These are phyloP conservation scores for Whitmania pigra DNA, from an alignment of 1,140 invertebrate genomes.

Conservation along the genomic window DNA sequence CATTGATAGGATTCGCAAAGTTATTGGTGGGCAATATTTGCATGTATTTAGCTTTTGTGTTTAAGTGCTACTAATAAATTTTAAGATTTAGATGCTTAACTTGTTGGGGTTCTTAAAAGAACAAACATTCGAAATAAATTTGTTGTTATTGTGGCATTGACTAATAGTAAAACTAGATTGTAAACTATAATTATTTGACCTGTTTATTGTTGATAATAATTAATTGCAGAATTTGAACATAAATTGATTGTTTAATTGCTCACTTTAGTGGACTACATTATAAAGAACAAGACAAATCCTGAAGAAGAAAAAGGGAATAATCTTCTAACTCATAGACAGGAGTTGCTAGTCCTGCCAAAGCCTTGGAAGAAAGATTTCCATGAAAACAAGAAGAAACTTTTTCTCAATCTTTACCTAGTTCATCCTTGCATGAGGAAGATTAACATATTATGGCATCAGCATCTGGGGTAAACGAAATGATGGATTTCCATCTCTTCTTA, in stretches of 20 bases:
- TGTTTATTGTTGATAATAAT: too few relatives aligned
- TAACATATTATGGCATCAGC: conserved; percentile 1
- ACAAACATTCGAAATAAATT: too few relatives aligned
- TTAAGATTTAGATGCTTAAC: too few relatives aligned
- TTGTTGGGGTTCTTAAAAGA: too few relatives aligned
- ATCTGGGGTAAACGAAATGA: neutral
- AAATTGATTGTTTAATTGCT: neutral
- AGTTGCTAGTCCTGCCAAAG: conserved; percentile 53
- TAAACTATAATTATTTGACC: too few relatives aligned
- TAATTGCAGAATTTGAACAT: too few relatives aligned
- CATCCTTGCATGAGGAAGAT: conserved; percentile 3
- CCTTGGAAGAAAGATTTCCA: conserved; percentile 50
- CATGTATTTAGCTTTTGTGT: too few relatives aligned
- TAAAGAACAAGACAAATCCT: neutral
- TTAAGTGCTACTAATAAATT: too few relatives aligned
- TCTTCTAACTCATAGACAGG: conserved; percentile 39
- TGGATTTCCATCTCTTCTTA: neutral
- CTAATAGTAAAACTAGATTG: neutral
- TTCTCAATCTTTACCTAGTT: neutral
- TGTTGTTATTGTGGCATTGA: neutral
- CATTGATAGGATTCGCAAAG: conserved; percentile 1
- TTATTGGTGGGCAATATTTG: neutral
- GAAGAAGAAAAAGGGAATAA: conserved; percentile 1
- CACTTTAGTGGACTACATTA: conserved; percentile 1
- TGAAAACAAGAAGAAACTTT: conserved; percentile 49